Percentiles rank a stretch among this genome's conserved stretches.
Evolutionary conservation across 53 echinoderm and acorn worm genomes (phyloP).

Genomic region (Glandiceps talaboti): DNA sequence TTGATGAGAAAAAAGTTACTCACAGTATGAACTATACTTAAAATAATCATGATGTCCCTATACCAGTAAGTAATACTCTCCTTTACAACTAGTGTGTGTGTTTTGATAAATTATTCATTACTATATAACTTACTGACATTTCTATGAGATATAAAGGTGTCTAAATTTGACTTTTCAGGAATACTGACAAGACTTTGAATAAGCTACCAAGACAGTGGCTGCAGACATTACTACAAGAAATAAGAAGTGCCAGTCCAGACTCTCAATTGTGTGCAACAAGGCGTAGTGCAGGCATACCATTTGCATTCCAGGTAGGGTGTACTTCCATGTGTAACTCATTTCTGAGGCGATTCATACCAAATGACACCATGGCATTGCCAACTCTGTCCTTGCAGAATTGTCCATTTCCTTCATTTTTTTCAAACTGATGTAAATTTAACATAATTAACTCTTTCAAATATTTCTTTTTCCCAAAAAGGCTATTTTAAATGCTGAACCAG

Average conservation of each 20-base stretch:
- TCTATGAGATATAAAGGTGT: too few relatives aligned
- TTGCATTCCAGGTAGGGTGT: constrained; percentile 36
- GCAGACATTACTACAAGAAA: constrained; percentile 46
- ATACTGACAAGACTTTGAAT: constrained; percentile 25
- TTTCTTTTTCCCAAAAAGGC: background rate
- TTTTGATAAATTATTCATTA: too few relatives aligned
- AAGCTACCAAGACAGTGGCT: constrained; percentile 67
- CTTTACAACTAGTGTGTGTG: too few relatives aligned
- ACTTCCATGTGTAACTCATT: too few relatives aligned
- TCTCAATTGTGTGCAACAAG: constrained; percentile 83
- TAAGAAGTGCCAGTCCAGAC: constrained; percentile 26
- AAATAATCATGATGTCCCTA: too few relatives aligned
- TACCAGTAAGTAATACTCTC: too few relatives aligned
- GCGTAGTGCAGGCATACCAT: constrained; percentile 91
- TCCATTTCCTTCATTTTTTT: background rate
- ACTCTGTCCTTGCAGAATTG: background rate
- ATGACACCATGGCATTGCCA: too few relatives aligned
- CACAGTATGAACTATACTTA: too few relatives aligned
- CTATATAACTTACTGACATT: too few relatives aligned
- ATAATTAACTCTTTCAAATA: background rate
- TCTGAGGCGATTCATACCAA: too few relatives aligned
- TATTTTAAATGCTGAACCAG: background rate
- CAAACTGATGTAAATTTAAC: background rate
- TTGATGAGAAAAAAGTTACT: too few relatives aligned
- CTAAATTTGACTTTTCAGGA: too few relatives aligned